These are phyloP conservation scores for Aelia acuminata DNA, from an alignment of 2,888 invertebrate species.

Conservation along the genomic window DNA sequence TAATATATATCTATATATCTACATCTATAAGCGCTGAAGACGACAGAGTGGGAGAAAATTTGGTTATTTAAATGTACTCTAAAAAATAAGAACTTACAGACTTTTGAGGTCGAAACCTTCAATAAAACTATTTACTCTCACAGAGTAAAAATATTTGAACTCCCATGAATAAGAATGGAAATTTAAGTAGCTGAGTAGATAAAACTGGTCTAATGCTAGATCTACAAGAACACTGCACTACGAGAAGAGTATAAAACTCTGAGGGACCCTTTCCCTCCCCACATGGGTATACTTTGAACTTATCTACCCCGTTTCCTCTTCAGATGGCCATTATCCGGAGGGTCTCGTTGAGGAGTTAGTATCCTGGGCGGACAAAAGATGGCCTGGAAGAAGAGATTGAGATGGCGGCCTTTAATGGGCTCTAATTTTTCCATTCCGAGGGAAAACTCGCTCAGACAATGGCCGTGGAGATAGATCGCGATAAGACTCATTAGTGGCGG, in stretches of 20 bases:
- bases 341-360: neutral
- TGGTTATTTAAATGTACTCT: no score
- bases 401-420: conserved; percentile 8
- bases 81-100: no score
- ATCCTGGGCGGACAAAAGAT: neutral
- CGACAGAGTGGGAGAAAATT: no score
- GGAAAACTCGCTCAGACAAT: conserved; percentile 31
- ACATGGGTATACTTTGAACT: neutral
- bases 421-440: conserved; percentile 1
- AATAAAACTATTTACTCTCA: neutral
- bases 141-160: neutral
- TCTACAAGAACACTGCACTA: neutral
- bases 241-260: neutral
- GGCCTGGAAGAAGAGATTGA: neutral
- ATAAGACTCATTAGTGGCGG: conserved; percentile 30
- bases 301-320: neutral
- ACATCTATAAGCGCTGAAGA: no score
- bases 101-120: no score
- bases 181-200: neutral
- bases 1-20: no score
- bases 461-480: neutral
- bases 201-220: neutral
- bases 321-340: neutral
- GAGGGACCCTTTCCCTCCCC: neutral
- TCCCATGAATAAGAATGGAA: neutral